A percentile compares a stretch with the other conserved stretches of the same genome.
These are phyloP conservation scores for Alethe diademata DNA, from an alignment of 2,113 vertebrate species.

Conservation along the genomic window DNA sequence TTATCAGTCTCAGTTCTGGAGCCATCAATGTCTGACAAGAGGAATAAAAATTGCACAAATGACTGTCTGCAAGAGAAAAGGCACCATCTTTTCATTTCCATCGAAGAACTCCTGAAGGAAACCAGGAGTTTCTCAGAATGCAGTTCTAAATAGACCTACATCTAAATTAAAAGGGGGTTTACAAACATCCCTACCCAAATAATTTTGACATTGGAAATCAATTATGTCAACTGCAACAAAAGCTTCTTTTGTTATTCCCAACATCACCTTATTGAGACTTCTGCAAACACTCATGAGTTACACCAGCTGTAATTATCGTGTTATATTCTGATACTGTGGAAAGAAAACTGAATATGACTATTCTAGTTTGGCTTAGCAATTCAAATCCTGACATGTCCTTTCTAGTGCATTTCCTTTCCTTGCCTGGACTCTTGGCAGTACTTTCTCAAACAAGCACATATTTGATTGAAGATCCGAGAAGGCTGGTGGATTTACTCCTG, in stretches of 20 bases:
- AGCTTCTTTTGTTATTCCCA: neutral
- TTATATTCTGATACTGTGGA: neutral
- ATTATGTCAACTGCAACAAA: neutral
- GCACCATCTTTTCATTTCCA: neutral
- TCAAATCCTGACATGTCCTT: neutral
- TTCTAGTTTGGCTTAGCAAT: neutral
- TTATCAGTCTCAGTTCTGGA: neutral
- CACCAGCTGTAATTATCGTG: neutral
- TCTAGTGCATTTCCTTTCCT: neutral
- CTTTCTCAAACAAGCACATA: slow-evolving; percentile 2
- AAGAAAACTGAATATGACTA: slow-evolving; percentile 3
- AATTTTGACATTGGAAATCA: neutral
- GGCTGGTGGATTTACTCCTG: neutral
- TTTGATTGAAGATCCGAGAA: neutral
- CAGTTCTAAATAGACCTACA: neutral
- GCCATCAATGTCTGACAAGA: neutral
- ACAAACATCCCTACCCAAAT: neutral
- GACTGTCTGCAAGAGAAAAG: neutral
- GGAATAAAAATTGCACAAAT: neutral
- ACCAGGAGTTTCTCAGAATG: neutral
- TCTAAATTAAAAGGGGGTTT: neutral
- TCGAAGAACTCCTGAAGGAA: neutral
- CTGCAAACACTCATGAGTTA: neutral
- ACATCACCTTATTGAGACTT: neutral
- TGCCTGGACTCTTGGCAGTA: neutral